Conservation (phyloP, 2,888 invertebrate species). For the Oscheius sp. region DNA sequence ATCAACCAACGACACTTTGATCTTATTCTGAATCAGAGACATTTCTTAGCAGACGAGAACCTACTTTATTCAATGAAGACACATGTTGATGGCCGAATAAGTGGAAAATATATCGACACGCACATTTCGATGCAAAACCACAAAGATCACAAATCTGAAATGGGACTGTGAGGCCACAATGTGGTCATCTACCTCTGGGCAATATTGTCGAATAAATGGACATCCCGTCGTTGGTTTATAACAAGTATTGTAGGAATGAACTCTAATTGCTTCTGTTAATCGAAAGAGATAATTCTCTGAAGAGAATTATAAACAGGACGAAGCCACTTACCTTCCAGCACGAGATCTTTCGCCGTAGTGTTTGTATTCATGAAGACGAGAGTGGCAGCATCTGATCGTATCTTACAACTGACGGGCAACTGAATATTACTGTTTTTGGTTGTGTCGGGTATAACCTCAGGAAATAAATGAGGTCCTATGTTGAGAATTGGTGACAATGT, state of each 20-base stretch:
- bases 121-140: neutral
- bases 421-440: neutral
- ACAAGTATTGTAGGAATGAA: neutral
- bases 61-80: neutral
- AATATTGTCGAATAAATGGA: constrained; percentile 10
- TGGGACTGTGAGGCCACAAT: neutral
- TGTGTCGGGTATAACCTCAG: too few relatives aligned
- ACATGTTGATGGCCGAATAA: constrained; percentile 4
- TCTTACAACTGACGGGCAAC: neutral
- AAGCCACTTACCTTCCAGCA: neutral
- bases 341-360: neutral
- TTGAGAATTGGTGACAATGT: neutral
- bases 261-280: neutral
- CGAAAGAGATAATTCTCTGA: neutral
- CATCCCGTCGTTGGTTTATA: neutral
- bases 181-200: neutral
- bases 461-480: neutral
- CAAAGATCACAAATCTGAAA: constrained; percentile 12
- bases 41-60: neutral
- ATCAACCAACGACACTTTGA: constrained; percentile 7
- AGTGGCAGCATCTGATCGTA: neutral
- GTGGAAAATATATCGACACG: constrained; percentile 2
- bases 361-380: constrained; percentile 9
- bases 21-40: neutral
- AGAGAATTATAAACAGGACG: neutral